Base-by-base conservation (phyloP, 2,888 invertebrate species). In the Luperina nickerlii region DNA sequence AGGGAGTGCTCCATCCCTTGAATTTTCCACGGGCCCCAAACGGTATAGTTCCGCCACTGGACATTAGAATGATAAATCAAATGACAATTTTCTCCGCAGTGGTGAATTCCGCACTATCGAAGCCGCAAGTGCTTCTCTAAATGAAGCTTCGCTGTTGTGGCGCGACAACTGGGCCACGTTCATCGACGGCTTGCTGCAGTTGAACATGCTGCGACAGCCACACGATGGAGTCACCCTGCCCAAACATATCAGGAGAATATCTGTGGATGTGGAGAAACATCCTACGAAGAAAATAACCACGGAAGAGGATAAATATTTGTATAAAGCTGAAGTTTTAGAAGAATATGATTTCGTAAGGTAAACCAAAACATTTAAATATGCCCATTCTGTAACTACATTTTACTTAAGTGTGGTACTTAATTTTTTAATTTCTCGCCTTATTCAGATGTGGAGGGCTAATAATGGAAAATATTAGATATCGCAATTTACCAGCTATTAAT, bases 171-270 rank as follows among this genome's bases (percentile, higher is more conserved):
- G 98, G 98, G 97, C 98, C 0, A 97, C 98, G 7, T 98, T 98
- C 90, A 96, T 99, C 89, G 99, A 99, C 93, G 98, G 98, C 0
- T 97, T 99, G 97, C 94, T 99, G 45, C 99, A 99, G 95, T 97
- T 98, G 81, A 97, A 97, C 72, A 97, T 98, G 13, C 90, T 98
- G 27, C 97, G 97, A 63, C 95, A 97, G 74, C 96, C 97, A 48
- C 96, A 97, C 5, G 96, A 98, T 68, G 96, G 97, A 1, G 95
- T 98, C 1, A 95, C 97, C 67, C 94, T 98, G 32, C 98, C 98
- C 1, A 98, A 97, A 0, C 85, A 84, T 9, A 91, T 94, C n/a
- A 84, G 87, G 20, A 78, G 71, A 45, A 71, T 93, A 20, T 15
- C 51, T 27, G 91, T 93, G 7, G 76, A 93, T 67, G 78, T 91